A percentile compares a stretch with the other conserved stretches of the same genome.
These are phyloP conservation scores for Hydrotaea diabolus DNA, from an alignment of 2,888 invertebrate species.

Conservation along the genomic window DNA sequence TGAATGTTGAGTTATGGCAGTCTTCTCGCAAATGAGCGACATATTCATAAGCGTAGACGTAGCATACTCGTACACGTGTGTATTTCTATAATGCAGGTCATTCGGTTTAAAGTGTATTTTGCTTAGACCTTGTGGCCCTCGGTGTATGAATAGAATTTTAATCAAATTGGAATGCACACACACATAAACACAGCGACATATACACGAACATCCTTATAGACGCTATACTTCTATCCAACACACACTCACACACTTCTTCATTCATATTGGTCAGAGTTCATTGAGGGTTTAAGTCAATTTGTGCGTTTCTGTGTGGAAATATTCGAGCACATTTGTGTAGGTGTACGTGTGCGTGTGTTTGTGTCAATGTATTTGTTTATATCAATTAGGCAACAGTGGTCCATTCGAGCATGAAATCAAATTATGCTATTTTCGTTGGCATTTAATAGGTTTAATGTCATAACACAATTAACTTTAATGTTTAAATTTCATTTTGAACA, in stretches of 20 bases:
- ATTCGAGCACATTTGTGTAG: neutral
- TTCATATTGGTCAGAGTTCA: constrained; percentile 16
- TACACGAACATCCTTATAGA: neutral
- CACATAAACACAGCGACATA: constrained; percentile 6
- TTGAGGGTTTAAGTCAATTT: constrained; percentile 39
- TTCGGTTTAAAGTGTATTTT: constrained; percentile 39
- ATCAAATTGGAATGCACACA: constrained; percentile 48
- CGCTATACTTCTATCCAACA: neutral
- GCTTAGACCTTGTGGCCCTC: neutral
- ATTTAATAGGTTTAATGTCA: constrained; percentile 54
- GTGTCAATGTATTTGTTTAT: neutral
- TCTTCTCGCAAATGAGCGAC: no score
- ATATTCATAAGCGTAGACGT: neutral
- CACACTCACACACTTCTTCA: neutral
- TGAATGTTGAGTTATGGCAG: no score
- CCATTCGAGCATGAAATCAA: constrained; percentile 33
- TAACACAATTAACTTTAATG: constrained; percentile 62
- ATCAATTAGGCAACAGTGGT: constrained; percentile 53
- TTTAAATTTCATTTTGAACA: constrained; percentile 46
- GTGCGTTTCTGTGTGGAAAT: neutral
- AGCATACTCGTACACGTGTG: no score
- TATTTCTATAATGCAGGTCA: constrained; percentile 41
- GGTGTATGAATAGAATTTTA: constrained; percentile 42
- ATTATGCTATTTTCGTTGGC: constrained; percentile 55
- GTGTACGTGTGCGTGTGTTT: constrained; percentile 2